Percentiles rank a stretch among this genome's conserved stretches.
phyloP scores from a whole-genome alignment of 2,888 invertebrate genomes.

The Mylabris sibirica region DNA sequence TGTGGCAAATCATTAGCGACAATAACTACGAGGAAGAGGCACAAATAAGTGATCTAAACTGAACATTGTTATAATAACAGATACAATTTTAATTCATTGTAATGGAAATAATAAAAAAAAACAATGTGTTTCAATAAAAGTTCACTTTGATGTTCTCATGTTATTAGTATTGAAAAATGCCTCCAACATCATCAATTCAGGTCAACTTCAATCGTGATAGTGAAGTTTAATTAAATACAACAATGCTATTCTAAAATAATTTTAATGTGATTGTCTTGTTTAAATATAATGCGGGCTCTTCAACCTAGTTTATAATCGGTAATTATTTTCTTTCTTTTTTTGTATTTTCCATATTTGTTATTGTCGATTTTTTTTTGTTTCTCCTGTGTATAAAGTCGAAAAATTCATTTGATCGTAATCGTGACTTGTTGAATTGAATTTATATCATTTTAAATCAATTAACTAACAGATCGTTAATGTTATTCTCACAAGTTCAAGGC shows the following conservation, averaged over 20 bases:
- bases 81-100: not conserved
- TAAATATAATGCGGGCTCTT: not conserved
- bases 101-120: not conserved
- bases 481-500: constrained; percentile 17
- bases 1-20: not conserved
- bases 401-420: not conserved
- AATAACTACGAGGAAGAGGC: not conserved
- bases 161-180: not conserved
- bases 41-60: not conserved
- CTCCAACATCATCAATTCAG: not conserved
- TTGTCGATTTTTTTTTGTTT: not conserved
- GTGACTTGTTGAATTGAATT: constrained; percentile 10
- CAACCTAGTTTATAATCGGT: not conserved
- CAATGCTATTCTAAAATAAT: not conserved
- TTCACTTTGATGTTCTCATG: not conserved
- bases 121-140: not conserved
- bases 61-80: not conserved
- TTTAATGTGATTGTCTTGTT: not conserved
- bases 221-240: constrained; percentile 7
- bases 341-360: not conserved
- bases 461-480: constrained; percentile 6
- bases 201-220: constrained; percentile 5
- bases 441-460: not conserved
- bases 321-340: not conserved
- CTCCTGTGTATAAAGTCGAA: not conserved